Evolutionary conservation across 2,797 vertebrate species (phyloP), one percentile per base, ranked within the genome.

Genomic region (Passerculus sandwichensis): DNA sequence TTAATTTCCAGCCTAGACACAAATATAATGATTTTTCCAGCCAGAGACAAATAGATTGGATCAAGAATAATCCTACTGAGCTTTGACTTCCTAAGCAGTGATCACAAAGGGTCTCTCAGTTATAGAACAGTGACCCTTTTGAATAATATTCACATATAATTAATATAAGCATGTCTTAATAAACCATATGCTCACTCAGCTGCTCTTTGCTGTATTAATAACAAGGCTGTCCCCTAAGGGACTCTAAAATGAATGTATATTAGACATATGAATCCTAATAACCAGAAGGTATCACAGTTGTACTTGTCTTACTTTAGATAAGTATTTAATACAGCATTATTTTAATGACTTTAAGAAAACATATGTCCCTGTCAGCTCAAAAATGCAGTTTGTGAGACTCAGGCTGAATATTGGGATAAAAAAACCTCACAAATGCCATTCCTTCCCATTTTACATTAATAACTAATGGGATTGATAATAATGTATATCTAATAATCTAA

Each of bases 121-220:
- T 93, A 93, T 48, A 61, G 95, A 88, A 32, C 69, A 88, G 60
- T 95, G 95, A 97, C 95, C 91, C 93, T 94, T 97, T 92, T 96
- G 84, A 97, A 96, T 53, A 76, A 48, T 59, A 96, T 95, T 88
- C 95, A 72, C 72, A 94, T 95, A 78, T 95, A 97, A 97, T 97
- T 96, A 96, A 94, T 97, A 96, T 94, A 97, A 96, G 91, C 88
- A 97, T 57, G 73, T 97, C 78, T 97, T 97, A 97, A 93, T 94
- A 97, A 97, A 97, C 97, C 97, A 97, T 98, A 97, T 98, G 97
- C 66, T 97, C 89, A 34, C 25, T 97, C 97, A 96, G 96, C 97
- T 98, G 97, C 96, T 97, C 88, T 91, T 81, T 94, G 92, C 93
- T 96, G 79, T 96, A 96, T 96, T 97, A 96, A 94, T 94, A 96